These are phyloP conservation scores for Drosophila mercatorum DNA, from an alignment of 2,888 invertebrate genomes.

Conservation along the genomic window DNA sequence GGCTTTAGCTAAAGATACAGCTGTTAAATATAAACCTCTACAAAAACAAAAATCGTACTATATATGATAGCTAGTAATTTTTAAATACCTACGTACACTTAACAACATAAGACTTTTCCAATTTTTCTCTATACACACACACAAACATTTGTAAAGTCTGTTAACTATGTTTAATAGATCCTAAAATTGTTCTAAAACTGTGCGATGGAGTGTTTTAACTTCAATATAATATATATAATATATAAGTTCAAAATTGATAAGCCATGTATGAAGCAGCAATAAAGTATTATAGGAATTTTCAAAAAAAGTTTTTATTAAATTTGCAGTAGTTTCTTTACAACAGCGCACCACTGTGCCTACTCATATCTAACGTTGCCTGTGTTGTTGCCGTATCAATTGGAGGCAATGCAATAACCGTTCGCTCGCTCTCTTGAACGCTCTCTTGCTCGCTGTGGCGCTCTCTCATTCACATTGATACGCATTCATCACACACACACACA, in stretches of 20 bases:
- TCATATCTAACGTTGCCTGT: background rate
- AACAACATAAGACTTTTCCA: conserved; percentile 34
- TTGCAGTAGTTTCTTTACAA: background rate
- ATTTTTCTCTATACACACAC: conserved; percentile 18
- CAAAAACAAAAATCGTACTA: conserved; percentile 1
- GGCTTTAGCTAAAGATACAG: conserved; percentile 23
- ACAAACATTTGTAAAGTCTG: conserved; percentile 1
- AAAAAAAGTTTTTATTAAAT: background rate
- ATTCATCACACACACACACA: conserved; percentile 15
- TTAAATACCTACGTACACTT: conserved; percentile 28
- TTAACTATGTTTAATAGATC: conserved; percentile 22
- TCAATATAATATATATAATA: conserved; percentile 26
- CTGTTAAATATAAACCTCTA: conserved; percentile 30
- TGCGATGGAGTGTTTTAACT: conserved; percentile 38
- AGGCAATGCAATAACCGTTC: conserved; percentile 28
- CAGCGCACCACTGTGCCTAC: conserved; percentile 36
- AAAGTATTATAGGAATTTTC: conserved; percentile 43
- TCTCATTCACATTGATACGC: conserved; percentile 29
- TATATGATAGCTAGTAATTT: conserved; percentile 27
- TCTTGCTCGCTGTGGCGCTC: conserved; percentile 16
- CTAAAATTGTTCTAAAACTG: conserved; percentile 18
- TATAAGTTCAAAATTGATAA: conserved; percentile 30
- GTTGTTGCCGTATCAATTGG: conserved; percentile 17
- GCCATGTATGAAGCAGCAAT: conserved; percentile 39
- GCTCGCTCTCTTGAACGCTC: conserved; percentile 36